Base-by-base conservation (phyloP, 2,113 vertebrate species). In the Poeciliopsis retropinna region DNA sequence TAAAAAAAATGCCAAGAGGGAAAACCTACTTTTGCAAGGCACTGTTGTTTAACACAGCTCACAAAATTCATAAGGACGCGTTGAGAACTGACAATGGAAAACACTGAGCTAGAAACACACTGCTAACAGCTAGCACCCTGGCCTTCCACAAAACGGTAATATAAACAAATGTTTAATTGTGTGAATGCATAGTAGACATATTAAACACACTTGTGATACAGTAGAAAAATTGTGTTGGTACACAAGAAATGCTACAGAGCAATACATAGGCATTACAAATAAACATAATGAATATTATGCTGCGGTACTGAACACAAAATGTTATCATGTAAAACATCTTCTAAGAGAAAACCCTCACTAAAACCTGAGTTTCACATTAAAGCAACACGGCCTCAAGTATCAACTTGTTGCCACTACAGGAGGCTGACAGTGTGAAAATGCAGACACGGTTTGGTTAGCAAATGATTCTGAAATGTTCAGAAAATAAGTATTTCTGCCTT, bases 301-400 rank as follows among this genome's bases (percentile, higher is more conserved):
- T 68, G 64, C 41, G 60, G 76, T 37, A 73, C 85, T 73, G 66
- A 84, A 83, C 60, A 84, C 71, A 85, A 80, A 64, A 74, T 74
- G 73, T 73, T 82, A 76, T 39, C 72, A 79, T 80, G 84, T 78
- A 72, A 87, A 84, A 85, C 67, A 79, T 74, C 28, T 29, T 69
- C 72, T 71, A 87, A 72, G 37, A 83, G 85, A 28, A 84, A 82
- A 83, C 39, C 41, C 41, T 72, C 41, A 85, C 85, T 86, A 89
- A 82, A 91, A 93, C 92, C 91, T 92, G 92, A 93, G 92, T 83
- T 87, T 89, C 69, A 91, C 86, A 79, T 90, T 89, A 91, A 91
- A 92, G 92, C 91, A 82, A 87, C 73, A 90, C 41, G 70, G 85
- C 66, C 89, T 92, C 90, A 93, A 92, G 91, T 87, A 83, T 89